Percentiles rank a stretch among this genome's conserved stretches.
These are phyloP conservation scores for Caranx ignobilis DNA, from an alignment of 2,113 vertebrate genomes.

Conservation along the genomic window DNA sequence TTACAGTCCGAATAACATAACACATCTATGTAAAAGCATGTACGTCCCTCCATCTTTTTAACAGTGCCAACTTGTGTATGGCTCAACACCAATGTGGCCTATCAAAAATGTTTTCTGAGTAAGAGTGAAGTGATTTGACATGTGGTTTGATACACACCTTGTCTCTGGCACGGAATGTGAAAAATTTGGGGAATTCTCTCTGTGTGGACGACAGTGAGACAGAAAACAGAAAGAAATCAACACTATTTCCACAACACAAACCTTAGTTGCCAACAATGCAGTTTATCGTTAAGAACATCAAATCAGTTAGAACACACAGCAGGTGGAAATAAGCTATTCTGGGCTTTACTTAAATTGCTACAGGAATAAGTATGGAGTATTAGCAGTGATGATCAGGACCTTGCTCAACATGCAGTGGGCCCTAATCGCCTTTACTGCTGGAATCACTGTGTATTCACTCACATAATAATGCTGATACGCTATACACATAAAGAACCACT, in stretches of 20 bases:
- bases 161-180: slow-evolving; percentile 97
- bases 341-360: slow-evolving; percentile 4
- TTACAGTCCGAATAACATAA: too few species aligned
- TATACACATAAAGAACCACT: slow-evolving; percentile 36
- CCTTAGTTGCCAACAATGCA: background rate
- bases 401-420: slow-evolving; percentile 11
- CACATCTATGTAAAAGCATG: background rate
- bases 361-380: background rate
- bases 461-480: slow-evolving; percentile 46
- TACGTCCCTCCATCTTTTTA: background rate
- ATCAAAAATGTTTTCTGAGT: background rate
- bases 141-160: slow-evolving; percentile 86
- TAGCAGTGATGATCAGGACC: slow-evolving; percentile 31
- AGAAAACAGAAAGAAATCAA: slow-evolving; percentile 4
- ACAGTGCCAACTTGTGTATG: background rate
- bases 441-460: slow-evolving; percentile 57
- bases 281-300: slow-evolving; percentile 7
- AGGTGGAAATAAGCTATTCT: slow-evolving; percentile 14
- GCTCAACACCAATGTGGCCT: background rate
- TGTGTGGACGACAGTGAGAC: slow-evolving; percentile 71
- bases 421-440: background rate
- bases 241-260: background rate
- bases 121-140: background rate
- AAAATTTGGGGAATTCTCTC: slow-evolving; percentile 99
- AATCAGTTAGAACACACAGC: slow-evolving; percentile 16